Conservation (phyloP, 2,888 invertebrate species). For the Archips crataeganus region DNA sequence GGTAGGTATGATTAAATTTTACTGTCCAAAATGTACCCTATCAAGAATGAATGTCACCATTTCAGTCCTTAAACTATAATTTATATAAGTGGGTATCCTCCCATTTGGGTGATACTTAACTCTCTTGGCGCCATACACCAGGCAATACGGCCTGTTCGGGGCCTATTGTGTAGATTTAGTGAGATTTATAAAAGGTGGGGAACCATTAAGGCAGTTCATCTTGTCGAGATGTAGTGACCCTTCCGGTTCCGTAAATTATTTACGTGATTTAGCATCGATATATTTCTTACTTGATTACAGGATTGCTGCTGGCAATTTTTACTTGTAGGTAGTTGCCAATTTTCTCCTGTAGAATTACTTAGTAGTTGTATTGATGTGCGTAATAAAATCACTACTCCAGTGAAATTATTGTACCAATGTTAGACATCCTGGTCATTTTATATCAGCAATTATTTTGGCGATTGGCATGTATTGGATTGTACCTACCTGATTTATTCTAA, state of each 20-base stretch:
- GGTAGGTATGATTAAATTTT: no score
- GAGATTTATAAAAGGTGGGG: conserved; percentile 16
- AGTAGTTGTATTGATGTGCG: no score
- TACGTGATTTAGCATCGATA: neutral
- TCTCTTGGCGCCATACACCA: neutral
- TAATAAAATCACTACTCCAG: no score
- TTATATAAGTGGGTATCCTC: neutral
- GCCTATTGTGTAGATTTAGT: conserved; percentile 11
- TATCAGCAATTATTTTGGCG: no score
- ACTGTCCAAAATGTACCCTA: no score
- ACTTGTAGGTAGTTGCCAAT: neutral
- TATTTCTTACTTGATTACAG: neutral
- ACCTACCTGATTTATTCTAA: no score
- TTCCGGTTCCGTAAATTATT: neutral
- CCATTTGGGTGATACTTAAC: conserved; percentile 7
- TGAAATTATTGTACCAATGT: no score
- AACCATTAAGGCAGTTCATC: neutral
- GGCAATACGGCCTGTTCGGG: neutral
- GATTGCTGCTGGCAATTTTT: neutral
- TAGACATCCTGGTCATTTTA: no score
- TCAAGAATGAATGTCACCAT: neutral
- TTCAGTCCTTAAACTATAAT: neutral
- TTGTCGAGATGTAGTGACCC: conserved; percentile 6
- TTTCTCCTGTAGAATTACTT: neutral
- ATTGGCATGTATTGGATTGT: no score